phyloP scores from a whole-genome alignment of 2,113 vertebrate species.

The Psilopogon haemacephalus region DNA sequence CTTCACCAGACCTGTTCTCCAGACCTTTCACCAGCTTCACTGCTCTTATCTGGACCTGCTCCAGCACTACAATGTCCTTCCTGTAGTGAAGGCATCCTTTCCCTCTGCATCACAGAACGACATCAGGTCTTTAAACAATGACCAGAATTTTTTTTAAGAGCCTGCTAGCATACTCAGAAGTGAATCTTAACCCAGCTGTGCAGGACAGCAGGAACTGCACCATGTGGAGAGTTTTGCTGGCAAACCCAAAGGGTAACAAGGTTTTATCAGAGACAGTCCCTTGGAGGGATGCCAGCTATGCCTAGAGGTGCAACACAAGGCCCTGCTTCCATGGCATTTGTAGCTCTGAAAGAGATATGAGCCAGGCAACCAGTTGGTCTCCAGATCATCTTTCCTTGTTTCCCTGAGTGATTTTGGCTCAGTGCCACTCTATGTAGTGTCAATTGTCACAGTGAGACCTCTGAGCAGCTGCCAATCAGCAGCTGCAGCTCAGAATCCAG shows the following conservation, averaged over 20 bases:
- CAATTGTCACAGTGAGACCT: neutral
- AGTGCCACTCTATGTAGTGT: neutral
- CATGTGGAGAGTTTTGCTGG: neutral
- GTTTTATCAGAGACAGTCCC: neutral
- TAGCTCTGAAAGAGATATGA: neutral
- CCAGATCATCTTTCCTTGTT: neutral
- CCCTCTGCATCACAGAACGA: neutral
- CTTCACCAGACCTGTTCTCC: too few species aligned
- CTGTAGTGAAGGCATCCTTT: too few species aligned
- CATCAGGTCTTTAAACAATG: neutral
- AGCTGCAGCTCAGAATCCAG: neutral
- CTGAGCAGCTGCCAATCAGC: constrained; percentile 24
- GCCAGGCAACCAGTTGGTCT: neutral
- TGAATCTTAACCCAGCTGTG: neutral
- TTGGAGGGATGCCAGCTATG: neutral
- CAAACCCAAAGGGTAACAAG: neutral
- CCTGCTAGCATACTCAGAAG: neutral
- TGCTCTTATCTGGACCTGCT: too few species aligned
- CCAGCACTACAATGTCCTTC: too few species aligned
- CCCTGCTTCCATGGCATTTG: neutral
- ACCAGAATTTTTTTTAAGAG: neutral
- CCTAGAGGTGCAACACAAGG: accelerated
- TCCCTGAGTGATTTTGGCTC: neutral
- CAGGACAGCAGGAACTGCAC: neutral
- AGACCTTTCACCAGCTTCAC: too few species aligned